These are phyloP conservation scores for Tretioscincus oriximinensis DNA, from an alignment of 2,113 vertebrate genomes.

Conservation along the genomic window DNA sequence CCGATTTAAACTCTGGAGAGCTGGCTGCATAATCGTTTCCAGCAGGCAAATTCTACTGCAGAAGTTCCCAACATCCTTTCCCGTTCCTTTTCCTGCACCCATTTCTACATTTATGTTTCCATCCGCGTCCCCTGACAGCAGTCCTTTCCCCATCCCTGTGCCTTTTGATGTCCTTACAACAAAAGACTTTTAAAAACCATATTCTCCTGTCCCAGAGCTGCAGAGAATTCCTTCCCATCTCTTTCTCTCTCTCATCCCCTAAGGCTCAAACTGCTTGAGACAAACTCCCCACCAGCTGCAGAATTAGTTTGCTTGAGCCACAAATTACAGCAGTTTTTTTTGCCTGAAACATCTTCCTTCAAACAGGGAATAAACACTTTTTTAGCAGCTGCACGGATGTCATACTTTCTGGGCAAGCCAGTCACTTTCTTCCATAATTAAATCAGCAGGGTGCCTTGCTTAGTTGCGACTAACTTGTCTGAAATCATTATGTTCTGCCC, in stretches of 20 bases:
- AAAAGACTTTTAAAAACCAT: background rate
- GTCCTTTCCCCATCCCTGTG: too few species aligned
- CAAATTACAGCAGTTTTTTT: background rate
- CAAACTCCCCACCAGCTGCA: background rate
- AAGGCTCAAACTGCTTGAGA: background rate
- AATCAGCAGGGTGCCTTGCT: background rate
- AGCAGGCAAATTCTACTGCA: background rate
- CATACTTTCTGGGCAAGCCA: background rate
- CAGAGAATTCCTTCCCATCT: too few species aligned
- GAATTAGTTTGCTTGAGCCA: background rate
- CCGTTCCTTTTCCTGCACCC: background rate
- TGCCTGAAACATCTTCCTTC: background rate
- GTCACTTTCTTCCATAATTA: background rate
- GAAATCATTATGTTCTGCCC: background rate
- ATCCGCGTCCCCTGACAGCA: too few species aligned
- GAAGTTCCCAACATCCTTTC: background rate
- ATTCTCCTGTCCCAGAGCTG: background rate
- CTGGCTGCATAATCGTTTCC: constrained; percentile 2
- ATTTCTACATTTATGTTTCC: background rate
- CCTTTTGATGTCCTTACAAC: background rate
- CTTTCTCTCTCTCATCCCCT: background rate
- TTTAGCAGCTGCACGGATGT: background rate
- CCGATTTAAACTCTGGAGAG: background rate
- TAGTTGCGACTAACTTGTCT: background rate
- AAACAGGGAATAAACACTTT: background rate